Conservation (phyloP, 1,140 invertebrate species). For the Diuraphis noxia region DNA sequence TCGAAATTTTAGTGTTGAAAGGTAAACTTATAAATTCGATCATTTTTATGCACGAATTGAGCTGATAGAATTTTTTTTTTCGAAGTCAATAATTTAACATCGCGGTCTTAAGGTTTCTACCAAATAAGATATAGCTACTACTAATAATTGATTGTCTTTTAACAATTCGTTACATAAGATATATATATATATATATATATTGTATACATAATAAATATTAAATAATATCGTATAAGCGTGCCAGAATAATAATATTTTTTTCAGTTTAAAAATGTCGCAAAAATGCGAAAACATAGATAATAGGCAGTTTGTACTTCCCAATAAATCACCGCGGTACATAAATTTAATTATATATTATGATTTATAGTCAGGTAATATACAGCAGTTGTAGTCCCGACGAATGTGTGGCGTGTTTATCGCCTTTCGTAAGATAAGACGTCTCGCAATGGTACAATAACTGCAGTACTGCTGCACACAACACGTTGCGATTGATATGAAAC, state of each 20-base stretch:
- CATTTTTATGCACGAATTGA: neutral
- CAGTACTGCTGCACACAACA: neutral
- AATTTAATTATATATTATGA: neutral
- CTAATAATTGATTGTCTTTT: neutral
- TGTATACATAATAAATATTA: too few relatives aligned
- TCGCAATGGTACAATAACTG: neutral
- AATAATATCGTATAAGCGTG: neutral
- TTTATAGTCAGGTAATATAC: too few relatives aligned
- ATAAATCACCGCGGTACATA: neutral
- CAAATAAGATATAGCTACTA: neutral
- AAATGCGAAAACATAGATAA: neutral
- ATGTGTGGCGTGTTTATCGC: neutral
- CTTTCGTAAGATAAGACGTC: neutral
- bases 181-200: neutral
- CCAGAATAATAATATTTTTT: neutral
- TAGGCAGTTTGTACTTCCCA: neutral
- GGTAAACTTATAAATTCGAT: neutral
- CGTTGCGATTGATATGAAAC: neutral
- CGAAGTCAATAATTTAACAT: neutral
- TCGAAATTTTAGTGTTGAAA: neutral
- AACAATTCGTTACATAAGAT: neutral
- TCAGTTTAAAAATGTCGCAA: neutral
- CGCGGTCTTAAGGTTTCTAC: neutral
- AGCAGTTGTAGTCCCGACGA: neutral
- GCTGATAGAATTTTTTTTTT: neutral